Percentiles rank a stretch among this genome's conserved stretches.
Conservation (phyloP, 2,888 invertebrate genomes). For the Cephus pulcher region DNA sequence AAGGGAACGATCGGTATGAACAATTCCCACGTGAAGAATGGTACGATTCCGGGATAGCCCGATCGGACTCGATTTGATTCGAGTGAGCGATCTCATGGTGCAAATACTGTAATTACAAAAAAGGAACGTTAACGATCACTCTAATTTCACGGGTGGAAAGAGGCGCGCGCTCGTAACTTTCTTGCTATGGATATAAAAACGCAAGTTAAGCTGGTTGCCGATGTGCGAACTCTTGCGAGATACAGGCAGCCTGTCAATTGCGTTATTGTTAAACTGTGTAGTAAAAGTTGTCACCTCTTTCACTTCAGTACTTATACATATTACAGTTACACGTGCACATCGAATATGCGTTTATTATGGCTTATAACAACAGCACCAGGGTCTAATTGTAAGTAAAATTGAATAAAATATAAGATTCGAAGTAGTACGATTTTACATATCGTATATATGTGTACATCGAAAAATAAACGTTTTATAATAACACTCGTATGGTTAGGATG, state of each 20-base stretch:
- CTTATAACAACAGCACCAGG: not conserved
- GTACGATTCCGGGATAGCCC: not conserved
- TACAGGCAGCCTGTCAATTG: not conserved
- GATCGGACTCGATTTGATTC: not conserved
- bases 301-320: not conserved
- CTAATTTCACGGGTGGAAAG: not conserved
- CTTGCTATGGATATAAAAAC: not conserved
- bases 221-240: not conserved
- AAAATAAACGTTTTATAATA: not conserved
- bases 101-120: not conserved
- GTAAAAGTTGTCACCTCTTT: not conserved
- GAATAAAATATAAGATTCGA: not conserved
- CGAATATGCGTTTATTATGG: not conserved
- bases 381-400: not conserved
- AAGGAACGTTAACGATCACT: not conserved
- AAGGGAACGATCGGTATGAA: not conserved
- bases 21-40: not conserved
- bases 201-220: not conserved
- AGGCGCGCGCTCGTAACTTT: not conserved
- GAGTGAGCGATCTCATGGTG: not conserved
- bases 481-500: not conserved
- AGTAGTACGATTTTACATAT: not conserved
- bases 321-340: not conserved
- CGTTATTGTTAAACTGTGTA: not conserved
- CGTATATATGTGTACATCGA: not conserved